phyloP scores from a whole-genome alignment of 2,888 invertebrate genomes.

The Sipha maydis region DNA sequence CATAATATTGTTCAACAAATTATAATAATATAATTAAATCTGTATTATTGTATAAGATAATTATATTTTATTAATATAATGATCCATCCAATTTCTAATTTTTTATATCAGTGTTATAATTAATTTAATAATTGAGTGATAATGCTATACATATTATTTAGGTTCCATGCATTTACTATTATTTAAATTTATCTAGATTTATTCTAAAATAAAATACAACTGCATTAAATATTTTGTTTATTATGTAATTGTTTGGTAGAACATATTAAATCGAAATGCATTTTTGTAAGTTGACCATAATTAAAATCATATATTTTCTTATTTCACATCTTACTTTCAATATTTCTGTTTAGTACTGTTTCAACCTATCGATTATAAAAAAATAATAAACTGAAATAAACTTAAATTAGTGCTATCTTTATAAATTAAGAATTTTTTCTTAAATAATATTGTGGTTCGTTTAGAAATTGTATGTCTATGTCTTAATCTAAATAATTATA shows the following conservation, averaged over 20 bases:
- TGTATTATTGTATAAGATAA: too few species aligned
- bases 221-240: not conserved
- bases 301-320: not conserved
- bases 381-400: too few species aligned
- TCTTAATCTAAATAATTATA: not conserved
- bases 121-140: not conserved
- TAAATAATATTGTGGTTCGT: conserved; percentile 11
- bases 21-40: too few species aligned
- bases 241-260: not conserved
- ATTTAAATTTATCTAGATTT: too few species aligned
- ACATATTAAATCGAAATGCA: too few species aligned
- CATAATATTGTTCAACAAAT: too few species aligned
- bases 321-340: not conserved
- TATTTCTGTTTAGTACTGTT: not conserved
- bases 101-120: too few species aligned
- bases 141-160: too few species aligned
- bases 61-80: too few species aligned
- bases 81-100: too few species aligned
- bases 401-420: not conserved
- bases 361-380: too few species aligned
- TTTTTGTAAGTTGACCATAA: not conserved
- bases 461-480: not conserved
- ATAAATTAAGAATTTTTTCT: not conserved
- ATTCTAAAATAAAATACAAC: not conserved
- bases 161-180: too few species aligned